Base-by-base conservation (phyloP, 2,797 vertebrate genomes). In the Podargus strigoides region DNA sequence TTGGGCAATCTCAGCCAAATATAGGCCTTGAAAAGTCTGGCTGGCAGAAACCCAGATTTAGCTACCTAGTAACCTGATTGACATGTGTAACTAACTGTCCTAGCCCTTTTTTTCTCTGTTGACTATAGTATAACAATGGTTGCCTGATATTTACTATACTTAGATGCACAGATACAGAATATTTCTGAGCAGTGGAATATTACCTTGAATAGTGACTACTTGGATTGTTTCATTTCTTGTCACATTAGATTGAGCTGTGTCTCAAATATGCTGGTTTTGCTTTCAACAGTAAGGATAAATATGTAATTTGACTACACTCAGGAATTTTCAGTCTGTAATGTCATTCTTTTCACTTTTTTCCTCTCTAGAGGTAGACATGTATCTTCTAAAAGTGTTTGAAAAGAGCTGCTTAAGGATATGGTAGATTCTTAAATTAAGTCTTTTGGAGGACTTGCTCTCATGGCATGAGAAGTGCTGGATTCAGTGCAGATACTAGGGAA, bases 301-400 rank as follows among this genome's bases (percentile, higher is more conserved):
- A 72, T 20, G 26, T 53, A 72, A 68, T 60, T 83, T 94, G 30
- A 67, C 39, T 49, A 34, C 12, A 19, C 42, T 87, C 23, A 32
- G 81, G 59, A 37, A 76, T 87, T 90, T 90, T 90, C 50, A 76
- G 28, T 30, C 28, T 88, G 8, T 52, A 79, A 68, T 79, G n/a
- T 59, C 47, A 69, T 85, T 77, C 37, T 63, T 53, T 85, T 89
- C 36, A 4, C 0, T 41, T 73, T 91, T 81, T 94, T 86, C 68
- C 64, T 82, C 68, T 80, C 89, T 87, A 34, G 10, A 88, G 41
- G 39, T 86, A 93, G 70, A 56, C 10, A 66, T 4, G 5, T 44
- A 67, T 19, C 49, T 97, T 90, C 82, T 62, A 75, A 94, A 97
- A 93, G 73, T 74, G 41, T 27, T 88, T 87, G 47, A 72, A 72